Conservation (phyloP, 2,888 invertebrate genomes). For the Eremobia ochroleuca region DNA sequence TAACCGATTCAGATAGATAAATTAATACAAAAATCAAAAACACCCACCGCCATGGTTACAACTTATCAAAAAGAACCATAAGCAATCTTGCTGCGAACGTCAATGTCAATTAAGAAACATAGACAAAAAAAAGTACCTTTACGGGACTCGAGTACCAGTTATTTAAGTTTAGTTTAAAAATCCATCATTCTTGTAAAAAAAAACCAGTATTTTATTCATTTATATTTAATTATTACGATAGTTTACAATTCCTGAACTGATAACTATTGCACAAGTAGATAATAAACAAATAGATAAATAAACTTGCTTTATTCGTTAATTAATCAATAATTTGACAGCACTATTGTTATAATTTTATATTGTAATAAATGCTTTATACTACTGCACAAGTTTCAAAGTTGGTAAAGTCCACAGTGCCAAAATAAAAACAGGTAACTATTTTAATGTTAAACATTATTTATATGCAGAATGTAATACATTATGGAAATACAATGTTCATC, state of each 20-base stretch:
- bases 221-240: background rate
- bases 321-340: too few species aligned
- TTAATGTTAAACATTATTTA: too few species aligned
- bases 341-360: too few species aligned
- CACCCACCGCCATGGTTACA: slow-evolving; percentile 90
- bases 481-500: too few species aligned
- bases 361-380: too few species aligned
- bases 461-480: too few species aligned
- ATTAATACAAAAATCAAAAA: slow-evolving; percentile 74
- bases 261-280: background rate
- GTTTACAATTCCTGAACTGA: background rate
- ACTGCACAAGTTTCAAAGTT: too few species aligned
- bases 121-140: slow-evolving; percentile 39
- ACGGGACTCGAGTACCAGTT: background rate
- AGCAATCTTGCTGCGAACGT: slow-evolving; percentile 58
- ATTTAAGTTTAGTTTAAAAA: slow-evolving; percentile 20
- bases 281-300: too few species aligned
- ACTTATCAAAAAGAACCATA: slow-evolving; percentile 83
- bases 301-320: too few species aligned
- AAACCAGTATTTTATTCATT: background rate
- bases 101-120: slow-evolving; percentile 56
- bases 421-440: too few species aligned
- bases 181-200: background rate
- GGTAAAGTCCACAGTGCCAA: too few species aligned
- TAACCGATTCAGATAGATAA: slow-evolving; percentile 81